These are phyloP conservation scores for Sphaerophoria taeniata DNA, from an alignment of 2,888 invertebrate genomes.

Conservation along the genomic window DNA sequence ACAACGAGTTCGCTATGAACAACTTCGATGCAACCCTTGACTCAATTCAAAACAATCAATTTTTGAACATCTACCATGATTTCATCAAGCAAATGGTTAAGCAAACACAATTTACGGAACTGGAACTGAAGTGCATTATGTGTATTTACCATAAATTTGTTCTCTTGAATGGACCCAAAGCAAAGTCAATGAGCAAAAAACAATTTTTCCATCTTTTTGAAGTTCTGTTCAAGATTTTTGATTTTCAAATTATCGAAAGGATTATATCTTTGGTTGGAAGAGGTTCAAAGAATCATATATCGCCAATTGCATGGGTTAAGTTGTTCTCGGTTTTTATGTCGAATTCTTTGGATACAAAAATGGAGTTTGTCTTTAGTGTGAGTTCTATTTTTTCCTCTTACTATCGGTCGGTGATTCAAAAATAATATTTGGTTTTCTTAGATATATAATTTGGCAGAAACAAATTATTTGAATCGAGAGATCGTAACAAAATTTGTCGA, in stretches of 20 bases:
- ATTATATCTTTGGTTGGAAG: conserved; percentile 86
- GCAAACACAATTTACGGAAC: conserved; percentile 85
- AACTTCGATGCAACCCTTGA: conserved; percentile 85
- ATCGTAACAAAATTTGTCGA: conserved; percentile 85
- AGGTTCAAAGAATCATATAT: conserved; percentile 81
- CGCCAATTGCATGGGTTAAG: conserved; percentile 87
- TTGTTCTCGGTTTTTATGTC: conserved; percentile 88
- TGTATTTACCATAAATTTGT: conserved; percentile 84
- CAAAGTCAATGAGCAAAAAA: conserved; percentile 82
- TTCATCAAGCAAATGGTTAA: conserved; percentile 85
- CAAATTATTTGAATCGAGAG: conserved; percentile 87
- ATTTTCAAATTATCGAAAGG: conserved; percentile 87
- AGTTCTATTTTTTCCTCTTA: neutral
- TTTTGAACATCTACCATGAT: conserved; percentile 85
- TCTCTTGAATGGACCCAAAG: conserved; percentile 81
- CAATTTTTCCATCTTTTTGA: conserved; percentile 87
- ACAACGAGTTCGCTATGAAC: conserved; percentile 75
- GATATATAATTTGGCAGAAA: conserved; percentile 87
- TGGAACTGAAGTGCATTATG: conserved; percentile 85
- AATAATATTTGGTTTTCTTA: conserved; percentile 41
- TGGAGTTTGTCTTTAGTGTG: conserved; percentile 87
- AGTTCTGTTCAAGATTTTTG: conserved; percentile 88
- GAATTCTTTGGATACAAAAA: conserved; percentile 87
- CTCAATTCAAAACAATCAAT: conserved; percentile 87
- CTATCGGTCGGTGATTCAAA: too few relatives aligned